Percentiles rank a stretch among this genome's conserved stretches.
These are phyloP conservation scores for Lasioglossum leucozonium DNA, from an alignment of 2,888 invertebrate genomes.

Conservation along the genomic window DNA sequence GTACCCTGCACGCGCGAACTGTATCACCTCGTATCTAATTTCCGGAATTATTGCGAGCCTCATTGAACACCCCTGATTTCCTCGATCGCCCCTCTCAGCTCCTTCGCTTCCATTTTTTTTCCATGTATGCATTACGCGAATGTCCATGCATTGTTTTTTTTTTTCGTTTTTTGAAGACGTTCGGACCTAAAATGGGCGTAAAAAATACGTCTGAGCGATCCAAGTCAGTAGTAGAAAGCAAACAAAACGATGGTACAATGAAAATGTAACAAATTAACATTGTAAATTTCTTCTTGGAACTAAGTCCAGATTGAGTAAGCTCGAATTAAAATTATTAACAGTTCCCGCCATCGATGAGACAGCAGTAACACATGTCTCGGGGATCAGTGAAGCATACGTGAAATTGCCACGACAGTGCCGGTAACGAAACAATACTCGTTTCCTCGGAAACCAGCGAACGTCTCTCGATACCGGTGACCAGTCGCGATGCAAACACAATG, in stretches of 20 bases:
- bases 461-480: not conserved
- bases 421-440: not conserved
- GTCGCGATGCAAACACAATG: not conserved
- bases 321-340: not conserved
- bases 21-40: conserved; percentile 76
- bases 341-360: not conserved
- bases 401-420: not conserved
- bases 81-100: conserved; percentile 21
- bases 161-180: no score
- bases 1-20: conserved; percentile 64
- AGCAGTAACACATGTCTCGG: not conserved
- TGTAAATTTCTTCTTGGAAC: not conserved
- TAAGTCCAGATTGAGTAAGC: not conserved
- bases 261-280: not conserved
- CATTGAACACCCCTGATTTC: conserved; percentile 74
- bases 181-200: no score
- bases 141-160: no score
- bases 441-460: not conserved
- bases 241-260: not conserved
- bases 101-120: not conserved
- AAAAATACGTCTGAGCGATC: no score
- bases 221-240: no score
- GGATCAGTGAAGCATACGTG: not conserved
- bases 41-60: conserved; percentile 74
- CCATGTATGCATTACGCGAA: no score